Evolutionary conservation across 2,113 vertebrate genomes (phyloP), one percentile per base, ranked within the genome.

Genomic region (Brachypteracias leptosomus): DNA sequence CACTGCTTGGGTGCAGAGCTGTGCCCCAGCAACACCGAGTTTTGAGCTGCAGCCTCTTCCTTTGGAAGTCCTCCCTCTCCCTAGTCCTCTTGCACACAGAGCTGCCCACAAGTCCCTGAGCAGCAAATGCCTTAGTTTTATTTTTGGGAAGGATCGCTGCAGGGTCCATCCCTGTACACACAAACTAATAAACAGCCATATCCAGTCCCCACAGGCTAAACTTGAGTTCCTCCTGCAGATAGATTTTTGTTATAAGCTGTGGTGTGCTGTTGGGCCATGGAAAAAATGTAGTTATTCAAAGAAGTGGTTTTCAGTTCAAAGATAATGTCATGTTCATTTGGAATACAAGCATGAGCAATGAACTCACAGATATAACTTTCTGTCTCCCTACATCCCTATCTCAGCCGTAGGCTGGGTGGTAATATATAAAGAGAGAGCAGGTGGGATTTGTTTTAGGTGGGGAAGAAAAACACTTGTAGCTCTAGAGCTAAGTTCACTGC

Each of bases 231-330:
- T 31, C 54, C 66, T 76, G 73, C 79, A 90, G 58, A 63, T 38
- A 22, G 14, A 46, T 85, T 93, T 93, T 80, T 86, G 57, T 68
- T 92, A 51, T 22, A 89, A 93, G 66, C 79, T 52, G 66, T 22
- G 67, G 83, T 1, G 1, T 4, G 5, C 35, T 61, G 59, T 35
- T 86, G 67, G 70, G 72, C 51, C 11, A 2, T 38, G 82, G 73
- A 80, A 94, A 94, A 88, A 78, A 90, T 5, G 44, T 21, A 85
- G 62, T 78, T 92, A 75, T 85, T 92, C 88, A 70, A 82, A 86
- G 26, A 84, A 92, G 68, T 72, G 70, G 44, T 36, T 94, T 95
- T 83, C 89, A 94, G 92, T 95, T 95, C 93, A 93, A 96, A 95
- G 93, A 94, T 86, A 88, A 90, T 92, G 90, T 74, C 82, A 52